Evolutionary conservation across 2,888 invertebrate genomes (phyloP).

Genomic region (Drosophila dives): DNA sequence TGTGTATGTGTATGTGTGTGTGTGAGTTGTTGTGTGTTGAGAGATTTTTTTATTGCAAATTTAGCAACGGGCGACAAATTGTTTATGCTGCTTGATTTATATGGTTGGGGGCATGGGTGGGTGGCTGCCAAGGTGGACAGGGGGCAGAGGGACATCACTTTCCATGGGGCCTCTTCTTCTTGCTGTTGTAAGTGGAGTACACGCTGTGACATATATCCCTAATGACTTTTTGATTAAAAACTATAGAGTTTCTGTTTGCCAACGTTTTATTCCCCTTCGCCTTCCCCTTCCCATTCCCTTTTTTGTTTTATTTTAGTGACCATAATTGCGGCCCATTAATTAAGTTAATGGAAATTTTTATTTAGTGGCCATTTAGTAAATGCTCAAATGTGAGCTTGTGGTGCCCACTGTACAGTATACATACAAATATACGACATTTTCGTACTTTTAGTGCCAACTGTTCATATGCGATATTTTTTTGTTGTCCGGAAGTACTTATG

Average conservation of each 20-base stretch:
- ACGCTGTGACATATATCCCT: constrained; percentile 66
- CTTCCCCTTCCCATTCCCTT: neutral
- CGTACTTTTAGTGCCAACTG: constrained; percentile 51
- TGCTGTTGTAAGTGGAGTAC: constrained; percentile 31
- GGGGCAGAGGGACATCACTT: neutral
- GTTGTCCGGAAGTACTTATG: constrained; percentile 41
- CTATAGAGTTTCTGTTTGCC: constrained; percentile 70
- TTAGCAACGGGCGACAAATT: constrained; percentile 76
- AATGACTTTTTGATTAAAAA: constrained; percentile 79
- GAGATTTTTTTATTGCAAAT: constrained; percentile 76
- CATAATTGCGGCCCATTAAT: constrained; percentile 74
- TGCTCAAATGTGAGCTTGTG: constrained; percentile 33
- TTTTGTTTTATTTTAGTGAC: constrained; percentile 64
- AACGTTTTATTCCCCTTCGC: constrained; percentile 3
- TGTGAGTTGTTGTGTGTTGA: constrained; percentile 19
- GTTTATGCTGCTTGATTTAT: constrained; percentile 75
- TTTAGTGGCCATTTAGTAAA: constrained; percentile 53
- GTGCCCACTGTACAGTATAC: constrained; percentile 2
- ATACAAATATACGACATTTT: constrained; percentile 16
- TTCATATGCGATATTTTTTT: constrained; percentile 55
- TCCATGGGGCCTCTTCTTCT: constrained; percentile 4
- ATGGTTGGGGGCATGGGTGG: constrained; percentile 1
- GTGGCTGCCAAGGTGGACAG: neutral
- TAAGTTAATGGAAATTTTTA: constrained; percentile 79
- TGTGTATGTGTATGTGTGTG: neutral